Evolutionary conservation across 23 tunicate genomes (phyloP).

Genomic region (Clavelina lepadiformis): DNA sequence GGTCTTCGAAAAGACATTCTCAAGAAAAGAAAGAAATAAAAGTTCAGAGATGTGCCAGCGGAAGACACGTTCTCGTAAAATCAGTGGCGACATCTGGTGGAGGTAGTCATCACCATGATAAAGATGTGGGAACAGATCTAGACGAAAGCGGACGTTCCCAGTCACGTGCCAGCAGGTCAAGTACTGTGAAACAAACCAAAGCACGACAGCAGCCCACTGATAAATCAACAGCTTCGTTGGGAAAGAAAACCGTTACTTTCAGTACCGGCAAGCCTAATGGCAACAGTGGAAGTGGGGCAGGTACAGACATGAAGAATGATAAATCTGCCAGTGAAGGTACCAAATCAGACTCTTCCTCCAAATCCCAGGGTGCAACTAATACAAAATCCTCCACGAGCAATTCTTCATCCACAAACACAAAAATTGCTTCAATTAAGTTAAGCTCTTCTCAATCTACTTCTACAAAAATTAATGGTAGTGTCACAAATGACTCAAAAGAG

Average conservation of each 20-base stretch:
- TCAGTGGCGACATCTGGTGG: conserved; percentile 28
- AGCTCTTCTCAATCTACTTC: too few species aligned
- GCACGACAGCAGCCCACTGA: not conserved
- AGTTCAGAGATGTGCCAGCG: conserved; percentile 88
- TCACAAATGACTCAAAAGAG: too few species aligned
- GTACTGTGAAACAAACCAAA: conserved; percentile 32
- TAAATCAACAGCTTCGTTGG: conserved; percentile 1
- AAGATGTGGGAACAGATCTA: conserved; percentile 3
- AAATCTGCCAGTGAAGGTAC: too few species aligned
- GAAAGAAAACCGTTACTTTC: conserved; percentile 1
- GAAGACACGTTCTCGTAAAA: conserved; percentile 75
- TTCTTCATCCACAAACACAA: too few species aligned
- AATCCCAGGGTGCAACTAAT: too few species aligned
- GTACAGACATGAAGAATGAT: too few species aligned
- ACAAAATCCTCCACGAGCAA: too few species aligned
- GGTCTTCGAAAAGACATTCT: conserved; percentile 31
- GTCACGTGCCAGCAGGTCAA: conserved; percentile 15
- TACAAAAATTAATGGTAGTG: too few species aligned
- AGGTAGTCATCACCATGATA: not conserved
- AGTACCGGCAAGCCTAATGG: not conserved
- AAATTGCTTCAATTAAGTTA: too few species aligned
- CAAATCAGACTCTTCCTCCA: too few species aligned
- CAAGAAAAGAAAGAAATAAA: conserved; percentile 73
- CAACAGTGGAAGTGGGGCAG: too few species aligned
- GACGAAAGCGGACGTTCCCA: conserved; percentile 13